Base-by-base conservation (phyloP, 1,140 invertebrate species). In the Linepithema humile region DNA sequence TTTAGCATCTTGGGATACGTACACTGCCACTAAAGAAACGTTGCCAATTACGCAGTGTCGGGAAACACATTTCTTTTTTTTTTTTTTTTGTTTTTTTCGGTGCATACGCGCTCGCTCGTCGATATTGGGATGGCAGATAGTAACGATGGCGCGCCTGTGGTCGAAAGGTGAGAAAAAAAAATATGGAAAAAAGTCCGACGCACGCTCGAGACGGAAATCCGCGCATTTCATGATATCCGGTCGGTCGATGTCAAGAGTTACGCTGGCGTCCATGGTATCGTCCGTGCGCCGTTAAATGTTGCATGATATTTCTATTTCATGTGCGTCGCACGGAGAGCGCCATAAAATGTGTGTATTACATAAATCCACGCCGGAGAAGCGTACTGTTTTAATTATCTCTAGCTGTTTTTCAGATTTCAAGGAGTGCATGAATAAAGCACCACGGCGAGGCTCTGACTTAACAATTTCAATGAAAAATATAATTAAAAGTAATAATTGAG, bases 211-310 rank as follows among this genome's bases (percentile, higher is more conserved):
- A 72, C 86, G 86, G 85, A 87, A 87, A 86, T 82, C 73, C 7
- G 62, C 53, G 64, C 60, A 60, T 88, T 67, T 32, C 43, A 50
- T 57, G 78, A 82, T 88, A 84, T 85, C 82, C 87, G 87, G 82
- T 53, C 29, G 45, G 10, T 35, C 45, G 38, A 29, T 59, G 85
- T 85, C 67, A 48, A 75, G 60, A 67, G 64, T 70, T 48, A 29
- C 43, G n/a, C n/a, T n/a, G n/a, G 15, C 26, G 73, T 67, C n/a
- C 32, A 10, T 15, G 59, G 72, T 55, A 32, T 20, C 40, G 78
- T 87, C n/a, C 57, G 67, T 12, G 53, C 7, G 26, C 86, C 62
- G 62, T 85, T 85, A 85, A 88, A 88, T 82, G 84, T 88, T 74
- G 48, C 75, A 70, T 57, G 87, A 88, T 88, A 75, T 64, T 69